phyloP scores from a whole-genome alignment of 2,888 invertebrate species.

The Amphimallon solstitiale region DNA sequence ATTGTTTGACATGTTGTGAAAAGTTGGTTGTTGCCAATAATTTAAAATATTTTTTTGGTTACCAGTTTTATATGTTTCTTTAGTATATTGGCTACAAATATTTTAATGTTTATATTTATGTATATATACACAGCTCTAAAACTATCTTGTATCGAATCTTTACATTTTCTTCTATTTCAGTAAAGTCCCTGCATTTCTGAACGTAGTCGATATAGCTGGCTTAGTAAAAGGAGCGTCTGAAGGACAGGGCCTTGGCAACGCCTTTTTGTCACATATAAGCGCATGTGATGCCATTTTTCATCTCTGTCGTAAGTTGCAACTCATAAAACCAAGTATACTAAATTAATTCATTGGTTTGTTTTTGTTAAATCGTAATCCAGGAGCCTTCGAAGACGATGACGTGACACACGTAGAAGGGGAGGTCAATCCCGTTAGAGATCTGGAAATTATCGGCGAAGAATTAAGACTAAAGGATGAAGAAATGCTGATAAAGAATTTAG shows the following conservation, averaged over 20 bases:
- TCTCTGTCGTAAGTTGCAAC: conserved; percentile 85
- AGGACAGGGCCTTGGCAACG: conserved; percentile 98
- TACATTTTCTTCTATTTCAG: conserved; percentile 67
- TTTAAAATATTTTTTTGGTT: no score
- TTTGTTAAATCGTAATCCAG: conserved; percentile 63
- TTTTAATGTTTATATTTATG: no score
- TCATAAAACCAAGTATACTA: not conserved
- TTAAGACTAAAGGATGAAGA: conserved; percentile 95
- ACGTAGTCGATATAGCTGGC: conserved; percentile 98
- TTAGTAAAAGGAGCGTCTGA: conserved; percentile 98
- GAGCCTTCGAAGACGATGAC: conserved; percentile 97
- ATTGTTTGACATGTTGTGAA: no score
- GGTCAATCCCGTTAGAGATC: conserved; percentile 95
- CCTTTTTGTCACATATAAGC: conserved; percentile 97
- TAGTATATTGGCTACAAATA: no score
- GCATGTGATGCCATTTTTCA: conserved; percentile 99
- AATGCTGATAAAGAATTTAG: conserved; percentile 80
- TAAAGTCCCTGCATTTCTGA: conserved; percentile 97
- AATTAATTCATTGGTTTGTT: not conserved
- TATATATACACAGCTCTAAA: not conserved
- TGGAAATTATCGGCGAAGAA: conserved; percentile 97
- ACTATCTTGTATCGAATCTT: not conserved
- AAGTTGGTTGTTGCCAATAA: no score
- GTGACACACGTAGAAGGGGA: conserved; percentile 99
- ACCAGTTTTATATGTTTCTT: no score